These are phyloP conservation scores for Netelia fuscicornis DNA, from an alignment of 2,888 invertebrate genomes.

Conservation along the genomic window DNA sequence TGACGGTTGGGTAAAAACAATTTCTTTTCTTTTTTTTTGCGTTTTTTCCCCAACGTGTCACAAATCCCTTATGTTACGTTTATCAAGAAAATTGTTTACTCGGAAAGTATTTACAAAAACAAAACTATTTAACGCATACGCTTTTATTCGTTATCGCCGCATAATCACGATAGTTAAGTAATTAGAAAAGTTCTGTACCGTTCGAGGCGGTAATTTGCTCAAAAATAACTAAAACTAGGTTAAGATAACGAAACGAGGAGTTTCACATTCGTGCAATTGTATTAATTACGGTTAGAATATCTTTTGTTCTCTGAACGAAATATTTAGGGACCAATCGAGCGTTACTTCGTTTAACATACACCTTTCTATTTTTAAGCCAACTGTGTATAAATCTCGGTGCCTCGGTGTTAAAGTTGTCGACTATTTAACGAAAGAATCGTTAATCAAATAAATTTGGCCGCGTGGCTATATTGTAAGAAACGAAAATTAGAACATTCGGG, in stretches of 20 bases:
- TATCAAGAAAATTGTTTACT: conserved; percentile 40
- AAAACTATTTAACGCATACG: conserved; percentile 15
- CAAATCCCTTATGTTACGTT: neutral
- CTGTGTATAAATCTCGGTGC: conserved; percentile 15
- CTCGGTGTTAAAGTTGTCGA: neutral
- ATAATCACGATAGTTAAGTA: conserved; percentile 15
- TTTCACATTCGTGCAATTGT: conserved; percentile 59
- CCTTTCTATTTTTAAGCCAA: conserved; percentile 23
- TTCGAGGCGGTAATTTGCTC: conserved; percentile 53
- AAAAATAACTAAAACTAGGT: conserved; percentile 25
- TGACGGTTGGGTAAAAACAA: neutral
- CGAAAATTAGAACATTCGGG: conserved; percentile 39
- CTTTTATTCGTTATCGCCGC: conserved; percentile 14
- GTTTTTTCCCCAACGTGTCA: neutral
- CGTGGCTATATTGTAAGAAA: conserved; percentile 47
- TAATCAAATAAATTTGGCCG: conserved; percentile 43
- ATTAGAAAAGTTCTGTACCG: conserved; percentile 22
- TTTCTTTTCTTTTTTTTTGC: neutral
- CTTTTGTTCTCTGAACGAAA: neutral
- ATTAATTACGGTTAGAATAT: conserved; percentile 20
- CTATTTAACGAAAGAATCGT: conserved; percentile 14
- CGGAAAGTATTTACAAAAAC: conserved; percentile 30
- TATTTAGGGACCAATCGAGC: conserved; percentile 41
- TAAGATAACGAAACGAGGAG: neutral
- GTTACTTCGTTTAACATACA: conserved; percentile 32